A percentile compares a stretch with the other conserved stretches of the same genome.
These are phyloP conservation scores for Python bivittatus DNA, from an alignment of 2,113 vertebrate species.

Conservation along the genomic window DNA sequence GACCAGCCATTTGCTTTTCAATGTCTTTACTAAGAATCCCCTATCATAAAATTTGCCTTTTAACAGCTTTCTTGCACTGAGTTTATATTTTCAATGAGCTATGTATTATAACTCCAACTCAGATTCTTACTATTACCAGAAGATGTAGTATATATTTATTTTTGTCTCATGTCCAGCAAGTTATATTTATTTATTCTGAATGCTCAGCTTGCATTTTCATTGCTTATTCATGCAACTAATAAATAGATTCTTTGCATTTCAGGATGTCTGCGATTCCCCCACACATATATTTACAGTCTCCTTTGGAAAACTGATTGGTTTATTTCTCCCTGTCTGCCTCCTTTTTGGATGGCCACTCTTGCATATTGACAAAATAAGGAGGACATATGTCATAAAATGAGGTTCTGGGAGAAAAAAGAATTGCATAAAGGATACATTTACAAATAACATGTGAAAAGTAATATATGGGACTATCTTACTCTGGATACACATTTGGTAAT, in stretches of 20 bases:
- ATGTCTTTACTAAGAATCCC: background rate
- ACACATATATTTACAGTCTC: background rate
- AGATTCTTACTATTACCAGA: background rate
- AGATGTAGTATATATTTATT: background rate
- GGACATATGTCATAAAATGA: background rate
- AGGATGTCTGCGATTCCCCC: background rate
- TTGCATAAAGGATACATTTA: background rate
- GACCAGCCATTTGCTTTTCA: background rate
- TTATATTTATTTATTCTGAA: background rate
- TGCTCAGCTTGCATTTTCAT: background rate
- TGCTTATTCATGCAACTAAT: background rate
- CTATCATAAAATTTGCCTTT: background rate
- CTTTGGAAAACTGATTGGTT: background rate
- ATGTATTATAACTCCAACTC: background rate
- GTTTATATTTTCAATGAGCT: background rate
- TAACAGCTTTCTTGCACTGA: background rate
- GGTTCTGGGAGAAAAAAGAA: background rate
- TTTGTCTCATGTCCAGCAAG: background rate
- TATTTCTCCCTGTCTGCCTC: background rate
- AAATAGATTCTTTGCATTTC: background rate
- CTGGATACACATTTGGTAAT: background rate
- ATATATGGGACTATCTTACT: background rate
- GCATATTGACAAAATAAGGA: background rate
- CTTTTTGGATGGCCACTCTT: background rate
- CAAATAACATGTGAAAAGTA: background rate